Percentiles rank a stretch among this genome's conserved stretches.
phyloP scores from a whole-genome alignment of 2,113 vertebrate genomes.

The Bubalus kerabau region DNA sequence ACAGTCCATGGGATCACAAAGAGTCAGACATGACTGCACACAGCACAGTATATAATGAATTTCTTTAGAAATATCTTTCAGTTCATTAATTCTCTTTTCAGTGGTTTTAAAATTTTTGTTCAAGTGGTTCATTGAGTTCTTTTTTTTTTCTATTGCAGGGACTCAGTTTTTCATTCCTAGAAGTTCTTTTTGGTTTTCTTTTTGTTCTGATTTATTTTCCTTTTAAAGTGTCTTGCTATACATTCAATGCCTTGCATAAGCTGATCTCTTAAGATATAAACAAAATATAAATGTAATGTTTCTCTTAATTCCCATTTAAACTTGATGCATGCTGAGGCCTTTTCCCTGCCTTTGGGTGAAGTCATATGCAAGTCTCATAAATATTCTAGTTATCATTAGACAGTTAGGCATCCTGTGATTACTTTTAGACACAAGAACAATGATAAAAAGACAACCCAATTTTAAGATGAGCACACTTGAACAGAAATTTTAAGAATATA shows the following conservation, averaged over 20 bases:
- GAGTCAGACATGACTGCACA: not conserved
- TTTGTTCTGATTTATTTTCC: not conserved
- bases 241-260: not conserved
- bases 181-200: not conserved
- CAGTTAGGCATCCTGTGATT: not conserved
- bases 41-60: not conserved
- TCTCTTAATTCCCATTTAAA: not conserved
- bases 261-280: not conserved
- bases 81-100: not conserved
- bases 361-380: not conserved
- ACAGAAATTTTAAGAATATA: not conserved
- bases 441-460: not conserved
- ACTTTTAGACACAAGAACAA: not conserved
- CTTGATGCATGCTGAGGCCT: not conserved
- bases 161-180: not conserved
- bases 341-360: not conserved
- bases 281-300: not conserved
- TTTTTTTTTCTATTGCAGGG: not conserved
- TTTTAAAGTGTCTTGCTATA: not conserved
- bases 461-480: not conserved
- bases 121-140: not conserved
- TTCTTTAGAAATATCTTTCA: not conserved
- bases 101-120: not conserved
- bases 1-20: not conserved
- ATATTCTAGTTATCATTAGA: not conserved